Conservation (phyloP, 2,113 vertebrate species). For the Trichomycterus rosablanca region DNA sequence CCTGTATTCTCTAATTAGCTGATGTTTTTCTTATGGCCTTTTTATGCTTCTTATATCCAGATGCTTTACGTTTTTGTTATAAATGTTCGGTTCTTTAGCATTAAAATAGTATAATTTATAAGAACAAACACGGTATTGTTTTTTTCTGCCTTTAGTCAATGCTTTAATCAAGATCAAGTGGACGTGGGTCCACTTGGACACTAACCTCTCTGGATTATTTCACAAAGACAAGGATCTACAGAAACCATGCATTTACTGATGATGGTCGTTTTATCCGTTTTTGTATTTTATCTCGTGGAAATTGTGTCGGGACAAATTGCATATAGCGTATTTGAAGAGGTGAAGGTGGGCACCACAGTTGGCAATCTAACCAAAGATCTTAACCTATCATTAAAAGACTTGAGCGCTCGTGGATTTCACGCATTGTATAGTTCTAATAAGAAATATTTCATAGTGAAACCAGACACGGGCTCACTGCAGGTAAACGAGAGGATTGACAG, state of each 20-base stretch:
- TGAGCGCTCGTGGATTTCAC: constrained; percentile 54
- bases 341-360: constrained; percentile 61
- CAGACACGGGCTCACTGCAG: constrained; percentile 52
- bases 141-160: constrained; percentile 23
- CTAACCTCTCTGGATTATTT: neutral
- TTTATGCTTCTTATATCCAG: too few relatives aligned
- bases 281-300: constrained; percentile 26
- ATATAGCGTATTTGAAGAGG: constrained; percentile 62
- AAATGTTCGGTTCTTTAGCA: constrained; percentile 8
- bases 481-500: constrained; percentile 59
- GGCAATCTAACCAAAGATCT: constrained; percentile 67
- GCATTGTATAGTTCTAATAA: constrained; percentile 52
- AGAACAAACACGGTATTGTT: neutral
- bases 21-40: too few relatives aligned
- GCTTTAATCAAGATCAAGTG: neutral
- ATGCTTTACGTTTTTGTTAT: neutral
- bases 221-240: neutral
- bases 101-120: too few relatives aligned
- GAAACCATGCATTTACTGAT: constrained; percentile 13
- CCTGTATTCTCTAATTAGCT: too few relatives aligned
- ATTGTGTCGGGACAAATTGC: constrained; percentile 53
- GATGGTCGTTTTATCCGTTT: constrained; percentile 15
- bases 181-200: neutral
- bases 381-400: constrained; percentile 48
- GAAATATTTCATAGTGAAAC: constrained; percentile 59